Evolutionary conservation across 2,113 vertebrate species (phyloP), one percentile per base, ranked within the genome.

Genomic region (Excalfactoria chinensis): DNA sequence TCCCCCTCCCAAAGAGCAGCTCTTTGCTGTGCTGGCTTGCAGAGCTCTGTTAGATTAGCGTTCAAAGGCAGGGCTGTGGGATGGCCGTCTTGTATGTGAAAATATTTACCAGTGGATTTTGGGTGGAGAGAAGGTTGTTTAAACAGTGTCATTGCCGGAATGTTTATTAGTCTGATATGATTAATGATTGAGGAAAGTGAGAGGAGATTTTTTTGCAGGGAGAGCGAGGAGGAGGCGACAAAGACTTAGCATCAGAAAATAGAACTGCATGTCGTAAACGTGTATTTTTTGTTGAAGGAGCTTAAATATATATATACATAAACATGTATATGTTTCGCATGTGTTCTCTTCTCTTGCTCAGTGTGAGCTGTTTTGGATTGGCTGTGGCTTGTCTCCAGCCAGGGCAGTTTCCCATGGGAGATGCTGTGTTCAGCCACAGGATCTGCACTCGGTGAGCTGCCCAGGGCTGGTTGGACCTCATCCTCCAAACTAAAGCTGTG

Each of bases 131-230:
- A 53, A 66, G 37, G n/a, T 82, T 91, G 70, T 91, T 75, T 56
- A 76, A 97, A 84, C 53, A 87, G 55, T 46, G 60, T 64, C 3
- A 13, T 6, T 91, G 69, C 78, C 84, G 67, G 66, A 91, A 81
- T 84, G 93, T 91, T 96, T 92, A 64, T 86, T 94, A 73, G 55
- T 89, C 46, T 92, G 46, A 77, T 88, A 40, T 80, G 87, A 94
- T 83, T 89, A 88, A 93, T 89, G 86, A 86, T 23, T 70, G 53
- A 89, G 56, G 58, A 67, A 81, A 91, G 22, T 18, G 32, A 81
- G 16, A 0, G 2, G 70, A 81, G 46, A 1, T 55, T 51, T 81
- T 69, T 72, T 22, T 56, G 1, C 2, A 2, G 15, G n/a, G 48
- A 82, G 17, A 0, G 0, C 63, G 58, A 53, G 26, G 19, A 8